Evolutionary conservation across 2,797 vertebrate species (phyloP).

Genomic region (Limnodromus scolopaceus): DNA sequence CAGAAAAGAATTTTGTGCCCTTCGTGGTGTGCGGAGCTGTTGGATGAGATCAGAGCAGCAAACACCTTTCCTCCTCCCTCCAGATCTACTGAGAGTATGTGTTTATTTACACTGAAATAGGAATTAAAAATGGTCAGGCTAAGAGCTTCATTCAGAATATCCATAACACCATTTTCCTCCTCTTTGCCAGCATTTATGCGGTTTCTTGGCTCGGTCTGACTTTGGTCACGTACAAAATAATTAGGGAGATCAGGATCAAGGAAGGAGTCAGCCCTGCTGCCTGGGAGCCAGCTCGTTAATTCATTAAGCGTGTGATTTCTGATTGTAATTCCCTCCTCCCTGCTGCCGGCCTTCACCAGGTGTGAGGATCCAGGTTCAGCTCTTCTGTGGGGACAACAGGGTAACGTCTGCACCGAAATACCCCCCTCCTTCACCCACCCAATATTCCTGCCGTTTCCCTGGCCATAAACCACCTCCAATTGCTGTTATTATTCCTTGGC

Average conservation of each 20-base stretch:
- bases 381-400: not conserved
- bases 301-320: not conserved
- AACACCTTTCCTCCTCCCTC: not conserved
- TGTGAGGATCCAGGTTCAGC: not conserved
- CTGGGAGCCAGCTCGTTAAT: not conserved
- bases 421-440: not conserved
- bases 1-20: not conserved
- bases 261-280: not conserved
- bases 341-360: not conserved
- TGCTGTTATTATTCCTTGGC: not conserved
- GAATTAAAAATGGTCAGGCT: not conserved
- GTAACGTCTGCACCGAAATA: not conserved
- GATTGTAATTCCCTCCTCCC: not conserved
- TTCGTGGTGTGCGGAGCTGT: not conserved
- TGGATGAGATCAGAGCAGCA: not conserved
- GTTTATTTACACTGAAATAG: not conserved
- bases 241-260: not conserved
- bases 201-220: not conserved
- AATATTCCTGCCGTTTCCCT: not conserved
- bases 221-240: not conserved
- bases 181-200: not conserved
- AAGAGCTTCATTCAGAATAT: not conserved
- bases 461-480: not conserved
- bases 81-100: not conserved
- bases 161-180: not conserved